These are phyloP conservation scores for Eulemur coronatus DNA, from an alignment of 2,797 vertebrate genomes.

Conservation along the genomic window DNA sequence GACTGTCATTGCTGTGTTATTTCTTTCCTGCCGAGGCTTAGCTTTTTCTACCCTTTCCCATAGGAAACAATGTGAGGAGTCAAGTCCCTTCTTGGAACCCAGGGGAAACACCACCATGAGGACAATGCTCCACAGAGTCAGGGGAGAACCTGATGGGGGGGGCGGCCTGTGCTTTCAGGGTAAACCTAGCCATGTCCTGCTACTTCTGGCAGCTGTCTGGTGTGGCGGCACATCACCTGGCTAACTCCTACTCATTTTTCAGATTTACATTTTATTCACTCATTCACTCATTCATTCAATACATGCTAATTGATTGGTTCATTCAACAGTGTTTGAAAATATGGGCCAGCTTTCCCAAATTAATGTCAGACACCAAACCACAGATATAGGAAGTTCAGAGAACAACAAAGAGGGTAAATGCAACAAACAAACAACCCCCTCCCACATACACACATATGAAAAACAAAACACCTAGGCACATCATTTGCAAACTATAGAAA, in stretches of 20 bases:
- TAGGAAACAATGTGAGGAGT: neutral
- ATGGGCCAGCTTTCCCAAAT: neutral
- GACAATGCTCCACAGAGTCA: neutral
- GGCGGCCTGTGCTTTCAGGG: neutral
- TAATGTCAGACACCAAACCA: neutral
- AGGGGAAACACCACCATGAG: neutral
- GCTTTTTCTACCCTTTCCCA: neutral
- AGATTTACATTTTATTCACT: neutral
- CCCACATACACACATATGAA: no score
- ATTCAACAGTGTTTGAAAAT: neutral
- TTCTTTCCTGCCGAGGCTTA: neutral
- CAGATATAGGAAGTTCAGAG: neutral
- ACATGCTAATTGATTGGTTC: neutral
- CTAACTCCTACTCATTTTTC: neutral
- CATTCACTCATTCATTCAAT: neutral
- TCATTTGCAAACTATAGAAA: neutral
- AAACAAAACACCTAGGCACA: neutral
- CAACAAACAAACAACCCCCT: neutral
- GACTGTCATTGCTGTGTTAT: accelerated
- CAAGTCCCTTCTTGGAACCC: neutral
- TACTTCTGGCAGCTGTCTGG: neutral
- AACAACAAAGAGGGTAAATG: neutral
- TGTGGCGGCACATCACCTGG: no score
- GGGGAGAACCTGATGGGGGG: neutral
- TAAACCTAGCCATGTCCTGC: neutral